These are phyloP conservation scores for Trematomus loennbergii DNA, from an alignment of 2,113 vertebrate genomes.

Conservation along the genomic window DNA sequence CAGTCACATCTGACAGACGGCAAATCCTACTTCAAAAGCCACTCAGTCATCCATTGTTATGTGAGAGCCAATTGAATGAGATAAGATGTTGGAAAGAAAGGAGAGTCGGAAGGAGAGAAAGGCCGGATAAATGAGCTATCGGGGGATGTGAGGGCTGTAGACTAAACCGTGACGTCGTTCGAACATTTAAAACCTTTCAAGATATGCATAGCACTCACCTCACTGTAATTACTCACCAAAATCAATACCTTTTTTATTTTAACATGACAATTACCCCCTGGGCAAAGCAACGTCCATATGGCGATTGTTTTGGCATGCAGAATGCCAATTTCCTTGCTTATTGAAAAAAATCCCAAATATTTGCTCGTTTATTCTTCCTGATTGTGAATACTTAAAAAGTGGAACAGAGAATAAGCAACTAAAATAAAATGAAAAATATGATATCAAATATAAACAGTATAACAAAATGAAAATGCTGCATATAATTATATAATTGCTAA, in stretches of 20 bases:
- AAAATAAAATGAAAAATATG: too few species aligned
- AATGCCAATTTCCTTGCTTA: neutral
- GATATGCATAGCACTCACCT: neutral
- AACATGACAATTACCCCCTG: neutral
- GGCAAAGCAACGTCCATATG: neutral
- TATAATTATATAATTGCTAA: too few species aligned
- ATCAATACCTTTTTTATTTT: neutral
- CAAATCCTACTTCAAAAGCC: slow-evolving; percentile 75
- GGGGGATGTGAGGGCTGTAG: slow-evolving; percentile 14
- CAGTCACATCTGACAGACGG: slow-evolving; percentile 73
- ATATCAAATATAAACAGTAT: too few species aligned
- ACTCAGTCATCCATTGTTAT: slow-evolving; percentile 72
- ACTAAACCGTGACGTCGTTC: slow-evolving; percentile 29
- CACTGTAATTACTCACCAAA: neutral
- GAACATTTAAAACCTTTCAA: slow-evolving; percentile 10
- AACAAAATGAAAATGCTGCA: too few species aligned
- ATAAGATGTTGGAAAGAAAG: slow-evolving; percentile 60
- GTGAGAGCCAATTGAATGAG: slow-evolving; percentile 65
- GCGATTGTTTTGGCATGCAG: neutral
- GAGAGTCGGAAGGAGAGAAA: slow-evolving; percentile 33
- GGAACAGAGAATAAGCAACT: too few species aligned
- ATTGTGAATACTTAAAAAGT: too few species aligned
- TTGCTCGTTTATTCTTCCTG: too few species aligned
- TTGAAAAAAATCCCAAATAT: neutral
- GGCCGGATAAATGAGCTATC: slow-evolving; percentile 45